Evolutionary conservation across 2,888 invertebrate genomes (phyloP).

Genomic region (Thymelicus lineola): DNA sequence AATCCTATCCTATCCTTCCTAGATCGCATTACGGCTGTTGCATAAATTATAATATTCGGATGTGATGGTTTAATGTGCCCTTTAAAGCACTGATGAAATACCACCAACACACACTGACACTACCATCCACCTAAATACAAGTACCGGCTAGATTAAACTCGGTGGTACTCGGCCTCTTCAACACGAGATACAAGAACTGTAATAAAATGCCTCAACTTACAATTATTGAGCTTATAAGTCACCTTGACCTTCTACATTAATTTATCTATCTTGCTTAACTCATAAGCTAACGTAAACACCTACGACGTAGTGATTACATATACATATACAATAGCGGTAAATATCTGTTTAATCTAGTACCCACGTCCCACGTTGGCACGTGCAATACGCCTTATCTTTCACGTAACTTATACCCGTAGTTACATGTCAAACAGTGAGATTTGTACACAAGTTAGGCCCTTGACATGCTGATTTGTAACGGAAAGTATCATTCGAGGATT

Average conservation of each 20-base stretch:
- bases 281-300: neutral
- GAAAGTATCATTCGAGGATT: neutral
- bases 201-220: no score
- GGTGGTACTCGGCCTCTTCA: no score
- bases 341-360: neutral
- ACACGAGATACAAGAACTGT: no score
- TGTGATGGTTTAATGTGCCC: no score
- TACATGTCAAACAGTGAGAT: conserved; percentile 1
- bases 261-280: neutral
- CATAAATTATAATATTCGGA: no score
- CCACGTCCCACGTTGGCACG: neutral
- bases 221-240: no score
- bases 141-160: no score
- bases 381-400: neutral
- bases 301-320: neutral
- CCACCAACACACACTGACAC: no score
- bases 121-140: no score
- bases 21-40: no score
- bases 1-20: no score
- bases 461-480: neutral
- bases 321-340: neutral
- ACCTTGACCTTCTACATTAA: neutral
- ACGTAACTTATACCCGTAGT: neutral
- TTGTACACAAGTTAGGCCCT: conserved; percentile 3
- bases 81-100: no score